A percentile compares a stretch with the other conserved stretches of the same genome.
Conservation (phyloP, 2,113 vertebrate species). For the Panthera tigris region DNA sequence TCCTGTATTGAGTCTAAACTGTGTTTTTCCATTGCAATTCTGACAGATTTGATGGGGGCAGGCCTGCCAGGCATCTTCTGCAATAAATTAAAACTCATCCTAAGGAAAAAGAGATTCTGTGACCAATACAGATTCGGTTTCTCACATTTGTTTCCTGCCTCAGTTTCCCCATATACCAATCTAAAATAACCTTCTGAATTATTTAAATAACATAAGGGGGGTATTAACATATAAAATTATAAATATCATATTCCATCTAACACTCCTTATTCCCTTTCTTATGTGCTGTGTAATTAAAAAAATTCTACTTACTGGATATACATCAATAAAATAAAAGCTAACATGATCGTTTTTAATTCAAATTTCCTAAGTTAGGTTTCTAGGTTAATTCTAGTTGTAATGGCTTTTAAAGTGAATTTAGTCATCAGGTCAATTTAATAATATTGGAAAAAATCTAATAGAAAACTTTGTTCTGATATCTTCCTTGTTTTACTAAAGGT, state of each 20-base stretch:
- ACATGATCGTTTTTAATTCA: not conserved
- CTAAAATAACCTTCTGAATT: not conserved
- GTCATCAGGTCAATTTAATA: slow-evolving; percentile 25
- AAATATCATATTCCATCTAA: not conserved
- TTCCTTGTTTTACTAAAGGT: slow-evolving; percentile 31
- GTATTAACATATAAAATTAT: not conserved
- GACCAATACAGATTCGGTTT: not conserved
- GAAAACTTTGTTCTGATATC: slow-evolving; percentile 49
- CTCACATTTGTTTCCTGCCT: not conserved
- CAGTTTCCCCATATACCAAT: not conserved
- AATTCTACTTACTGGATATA: not conserved
- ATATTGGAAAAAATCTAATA: slow-evolving; percentile 41
- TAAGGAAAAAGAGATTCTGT: not conserved
- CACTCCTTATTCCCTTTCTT: not conserved
- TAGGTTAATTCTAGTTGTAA: slow-evolving; percentile 2
- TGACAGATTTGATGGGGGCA: not conserved
- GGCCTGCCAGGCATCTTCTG: not conserved
- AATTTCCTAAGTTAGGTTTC: not conserved
- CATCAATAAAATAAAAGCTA: slow-evolving; percentile 1
- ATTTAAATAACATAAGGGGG: not conserved
- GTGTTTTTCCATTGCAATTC: not conserved
- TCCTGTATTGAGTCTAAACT: not conserved
- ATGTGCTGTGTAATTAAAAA: not conserved
- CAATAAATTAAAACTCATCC: not conserved
- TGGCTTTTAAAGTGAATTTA: slow-evolving; percentile 56